Evolutionary conservation across 2,888 invertebrate species (phyloP).

Genomic region (Tetranychus piercei): DNA sequence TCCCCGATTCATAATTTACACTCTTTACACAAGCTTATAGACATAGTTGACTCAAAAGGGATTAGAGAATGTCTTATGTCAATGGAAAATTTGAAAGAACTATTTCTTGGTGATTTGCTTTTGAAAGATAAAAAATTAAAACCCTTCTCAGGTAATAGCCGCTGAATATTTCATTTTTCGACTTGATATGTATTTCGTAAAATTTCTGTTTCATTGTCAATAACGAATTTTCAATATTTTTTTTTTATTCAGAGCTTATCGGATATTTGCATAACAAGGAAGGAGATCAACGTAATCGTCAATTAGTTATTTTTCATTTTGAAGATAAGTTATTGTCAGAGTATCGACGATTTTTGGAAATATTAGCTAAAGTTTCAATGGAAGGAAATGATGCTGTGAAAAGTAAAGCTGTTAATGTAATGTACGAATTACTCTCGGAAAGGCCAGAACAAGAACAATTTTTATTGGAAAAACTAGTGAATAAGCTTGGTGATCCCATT

Average conservation of each 20-base stretch:
- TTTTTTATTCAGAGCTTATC: background rate
- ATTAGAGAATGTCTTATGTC: slow-evolving; percentile 40
- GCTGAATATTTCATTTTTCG: too few relatives aligned
- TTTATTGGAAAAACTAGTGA: slow-evolving; percentile 60
- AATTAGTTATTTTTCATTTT: slow-evolving; percentile 49
- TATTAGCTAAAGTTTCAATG: slow-evolving; percentile 51
- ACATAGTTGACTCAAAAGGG: slow-evolving; percentile 52
- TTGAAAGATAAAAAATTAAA: slow-evolving; percentile 36
- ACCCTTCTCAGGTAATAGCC: slow-evolving; percentile 29
- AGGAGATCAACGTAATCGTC: slow-evolving; percentile 12
- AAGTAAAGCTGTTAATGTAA: slow-evolving; percentile 51
- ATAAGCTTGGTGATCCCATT: slow-evolving; percentile 85
- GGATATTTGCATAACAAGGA: background rate
- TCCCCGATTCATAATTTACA: slow-evolving; percentile 58
- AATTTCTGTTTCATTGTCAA: background rate
- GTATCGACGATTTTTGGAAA: slow-evolving; percentile 50
- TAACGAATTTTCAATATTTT: background rate
- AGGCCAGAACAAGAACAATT: slow-evolving; percentile 70
- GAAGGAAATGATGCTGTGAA: slow-evolving; percentile 61
- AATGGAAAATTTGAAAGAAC: slow-evolving; percentile 51
- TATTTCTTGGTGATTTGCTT: slow-evolving; percentile 47
- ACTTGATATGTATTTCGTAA: background rate
- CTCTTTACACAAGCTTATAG: slow-evolving; percentile 49
- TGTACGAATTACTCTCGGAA: slow-evolving; percentile 53
- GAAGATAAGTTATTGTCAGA: slow-evolving; percentile 66